A percentile compares a stretch with the other conserved stretches of the same genome.
phyloP scores from a whole-genome alignment of 2,113 vertebrate species.

The Aldabrachelys gigantea region DNA sequence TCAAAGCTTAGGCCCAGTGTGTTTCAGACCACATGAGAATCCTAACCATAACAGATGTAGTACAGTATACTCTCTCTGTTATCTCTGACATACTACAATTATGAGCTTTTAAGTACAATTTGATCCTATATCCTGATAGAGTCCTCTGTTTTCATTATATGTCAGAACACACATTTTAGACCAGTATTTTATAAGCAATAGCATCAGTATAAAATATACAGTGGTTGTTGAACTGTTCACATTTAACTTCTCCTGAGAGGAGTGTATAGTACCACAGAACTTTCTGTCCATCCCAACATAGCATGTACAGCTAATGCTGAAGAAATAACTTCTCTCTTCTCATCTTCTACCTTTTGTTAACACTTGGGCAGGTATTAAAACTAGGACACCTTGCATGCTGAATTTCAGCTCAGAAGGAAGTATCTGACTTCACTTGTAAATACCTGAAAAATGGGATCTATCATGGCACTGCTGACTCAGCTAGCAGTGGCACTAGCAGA shows the following conservation, averaged over 20 bases:
- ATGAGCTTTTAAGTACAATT: not conserved
- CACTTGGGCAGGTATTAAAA: conserved; percentile 3
- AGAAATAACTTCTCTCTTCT: conserved; percentile 19
- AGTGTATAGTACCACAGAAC: not conserved
- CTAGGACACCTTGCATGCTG: not conserved
- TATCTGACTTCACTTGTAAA: conserved; percentile 29
- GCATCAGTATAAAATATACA: conserved; percentile 18
- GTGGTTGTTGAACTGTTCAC: not conserved
- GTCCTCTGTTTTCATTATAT: conserved; percentile 16
- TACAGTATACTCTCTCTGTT: conserved; percentile 9
- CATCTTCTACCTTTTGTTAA: not conserved
- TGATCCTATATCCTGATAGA: conserved; percentile 5
- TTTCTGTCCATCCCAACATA: not conserved
- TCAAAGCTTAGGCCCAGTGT: conserved; percentile 5
- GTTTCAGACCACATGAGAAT: not conserved
- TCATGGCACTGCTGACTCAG: not conserved
- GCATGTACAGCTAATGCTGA: not conserved
- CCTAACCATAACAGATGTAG: not conserved
- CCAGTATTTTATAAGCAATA: conserved; percentile 47
- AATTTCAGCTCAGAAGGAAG: conserved; percentile 12
- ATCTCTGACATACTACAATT: not conserved
- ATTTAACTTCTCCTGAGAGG: not conserved
- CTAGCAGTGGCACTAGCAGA: conserved; percentile 8
- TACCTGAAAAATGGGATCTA: conserved; percentile 7
- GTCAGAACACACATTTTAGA: conserved; percentile 5